Conservation (phyloP, 2,113 vertebrate genomes). For the Marmota monax region DNA sequence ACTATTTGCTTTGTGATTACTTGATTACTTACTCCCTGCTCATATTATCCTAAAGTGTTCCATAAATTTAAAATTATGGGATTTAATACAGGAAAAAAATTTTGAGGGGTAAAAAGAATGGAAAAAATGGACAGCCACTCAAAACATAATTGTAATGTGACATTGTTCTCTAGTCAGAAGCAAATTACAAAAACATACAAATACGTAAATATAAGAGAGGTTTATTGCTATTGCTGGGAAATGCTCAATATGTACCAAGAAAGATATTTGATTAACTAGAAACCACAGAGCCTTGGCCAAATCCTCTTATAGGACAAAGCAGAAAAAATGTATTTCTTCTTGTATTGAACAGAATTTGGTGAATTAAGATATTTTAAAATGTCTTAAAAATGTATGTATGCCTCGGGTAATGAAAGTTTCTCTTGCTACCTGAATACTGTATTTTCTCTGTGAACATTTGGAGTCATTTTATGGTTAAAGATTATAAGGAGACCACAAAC, state of each 20-base stretch:
- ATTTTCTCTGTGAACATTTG: not conserved
- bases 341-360: not conserved
- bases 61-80: not conserved
- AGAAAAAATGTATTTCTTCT: not conserved
- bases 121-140: not conserved
- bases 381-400: not conserved
- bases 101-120: not conserved
- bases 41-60: not conserved
- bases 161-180: not conserved
- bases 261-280: not conserved
- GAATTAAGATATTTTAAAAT: not conserved
- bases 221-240: not conserved
- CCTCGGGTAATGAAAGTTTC: not conserved
- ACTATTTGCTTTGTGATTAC: not conserved
- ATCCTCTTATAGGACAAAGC: not conserved
- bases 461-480: not conserved
- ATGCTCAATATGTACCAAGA: not conserved
- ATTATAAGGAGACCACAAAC: not conserved
- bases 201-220: not conserved
- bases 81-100: constrained; percentile 31
- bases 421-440: not conserved
- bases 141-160: not conserved
- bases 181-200: not conserved
- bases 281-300: not conserved
- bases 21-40: not conserved